Conservation (phyloP, 1,140 invertebrate species). For the Andricus grossulariae region DNA sequence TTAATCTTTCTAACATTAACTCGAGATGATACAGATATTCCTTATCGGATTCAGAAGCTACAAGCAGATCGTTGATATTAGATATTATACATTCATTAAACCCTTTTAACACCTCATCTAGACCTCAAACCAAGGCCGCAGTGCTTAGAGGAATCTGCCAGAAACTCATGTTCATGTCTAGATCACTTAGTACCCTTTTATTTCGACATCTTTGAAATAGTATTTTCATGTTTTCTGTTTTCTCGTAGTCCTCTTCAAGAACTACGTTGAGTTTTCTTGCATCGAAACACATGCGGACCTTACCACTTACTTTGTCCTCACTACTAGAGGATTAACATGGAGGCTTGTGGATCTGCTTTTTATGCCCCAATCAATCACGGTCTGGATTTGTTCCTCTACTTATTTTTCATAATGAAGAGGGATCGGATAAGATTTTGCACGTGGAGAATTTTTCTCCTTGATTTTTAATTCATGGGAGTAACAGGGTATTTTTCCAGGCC, state of each 20-base stretch:
- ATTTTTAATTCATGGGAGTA: neutral
- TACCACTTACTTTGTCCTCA: neutral
- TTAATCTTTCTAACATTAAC: constrained; percentile 65
- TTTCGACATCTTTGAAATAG: constrained; percentile 9
- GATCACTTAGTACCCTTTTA: neutral
- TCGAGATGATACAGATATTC: constrained; percentile 68
- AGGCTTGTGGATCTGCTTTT: constrained; percentile 3
- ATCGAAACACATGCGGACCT: neutral
- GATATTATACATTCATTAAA: constrained; percentile 41
- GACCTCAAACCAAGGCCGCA: constrained; percentile 8
- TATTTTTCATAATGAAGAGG: neutral
- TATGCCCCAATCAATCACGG: neutral
- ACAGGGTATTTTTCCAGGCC: neutral
- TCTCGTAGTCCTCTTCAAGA: constrained; percentile 32
- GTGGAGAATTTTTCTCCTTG: neutral
- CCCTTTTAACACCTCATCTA: neutral
- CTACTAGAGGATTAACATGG: constrained; percentile 15
- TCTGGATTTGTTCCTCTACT: neutral
- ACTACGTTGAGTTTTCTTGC: constrained; percentile 31
- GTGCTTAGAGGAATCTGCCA: constrained; percentile 41
- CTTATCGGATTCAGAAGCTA: constrained; percentile 57
- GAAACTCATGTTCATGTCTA: constrained; percentile 40
- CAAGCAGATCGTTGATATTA: constrained; percentile 53
- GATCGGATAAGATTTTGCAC: neutral
- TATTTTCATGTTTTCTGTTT: neutral